phyloP scores from a whole-genome alignment of 2,113 vertebrate genomes.

The Tinamus guttatus region DNA sequence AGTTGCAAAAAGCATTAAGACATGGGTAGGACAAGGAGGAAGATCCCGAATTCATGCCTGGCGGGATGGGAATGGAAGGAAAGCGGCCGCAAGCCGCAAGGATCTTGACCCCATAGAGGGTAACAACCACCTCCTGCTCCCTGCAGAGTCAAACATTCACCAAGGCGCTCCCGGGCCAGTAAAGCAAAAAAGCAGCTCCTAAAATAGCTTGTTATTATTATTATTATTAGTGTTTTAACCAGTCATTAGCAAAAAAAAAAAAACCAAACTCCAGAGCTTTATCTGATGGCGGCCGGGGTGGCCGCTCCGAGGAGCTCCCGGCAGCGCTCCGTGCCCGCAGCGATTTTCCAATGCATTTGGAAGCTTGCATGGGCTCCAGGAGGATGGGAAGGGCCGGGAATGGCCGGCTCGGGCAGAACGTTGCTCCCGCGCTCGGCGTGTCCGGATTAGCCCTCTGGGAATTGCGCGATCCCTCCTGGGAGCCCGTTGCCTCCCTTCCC shows the following conservation, averaged over 20 bases:
- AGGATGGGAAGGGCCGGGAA: neutral
- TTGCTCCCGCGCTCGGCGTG: fast-evolving
- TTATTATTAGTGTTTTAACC: neutral
- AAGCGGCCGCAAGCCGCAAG: fast-evolving
- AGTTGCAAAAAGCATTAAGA: neutral
- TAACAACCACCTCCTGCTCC: neutral
- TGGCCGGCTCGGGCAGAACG: neutral
- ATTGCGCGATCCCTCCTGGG: fast-evolving
- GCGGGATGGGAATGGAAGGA: neutral
- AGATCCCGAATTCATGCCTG: neutral
- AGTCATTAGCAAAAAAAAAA: neutral
- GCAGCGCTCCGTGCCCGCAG: neutral
- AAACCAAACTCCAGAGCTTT: neutral
- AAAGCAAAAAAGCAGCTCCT: neutral
- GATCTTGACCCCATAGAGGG: neutral
- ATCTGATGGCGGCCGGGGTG: neutral
- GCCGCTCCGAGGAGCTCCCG: neutral
- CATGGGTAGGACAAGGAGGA: neutral
- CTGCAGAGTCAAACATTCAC: neutral
- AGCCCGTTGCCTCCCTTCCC: too few relatives aligned
- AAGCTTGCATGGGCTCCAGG: neutral
- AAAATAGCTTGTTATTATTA: neutral
- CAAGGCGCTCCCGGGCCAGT: neutral
- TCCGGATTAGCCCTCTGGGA: neutral
- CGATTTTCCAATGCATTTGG: constrained; percentile 23